Percentiles rank a stretch among this genome's conserved stretches.
Conservation (phyloP, 53 echinoderm and acorn worm species). For the Crossaster papposus region DNA sequence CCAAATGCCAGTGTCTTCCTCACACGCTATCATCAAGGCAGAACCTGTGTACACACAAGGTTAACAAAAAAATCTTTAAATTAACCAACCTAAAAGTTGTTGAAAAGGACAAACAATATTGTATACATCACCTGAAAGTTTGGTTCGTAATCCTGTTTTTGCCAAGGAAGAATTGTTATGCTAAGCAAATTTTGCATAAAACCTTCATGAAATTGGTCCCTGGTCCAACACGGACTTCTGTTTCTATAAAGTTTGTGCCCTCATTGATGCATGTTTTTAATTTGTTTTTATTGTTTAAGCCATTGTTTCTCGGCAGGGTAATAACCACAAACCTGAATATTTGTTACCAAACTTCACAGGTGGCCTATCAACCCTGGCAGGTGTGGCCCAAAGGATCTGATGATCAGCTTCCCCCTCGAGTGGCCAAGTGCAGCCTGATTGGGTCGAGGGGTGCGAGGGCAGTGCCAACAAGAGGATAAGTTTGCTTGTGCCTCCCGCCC, state of each 20-base stretch:
- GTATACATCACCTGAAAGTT: too few relatives aligned
- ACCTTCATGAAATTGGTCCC: too few relatives aligned
- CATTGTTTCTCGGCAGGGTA: constrained; percentile 9
- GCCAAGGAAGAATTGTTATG: too few relatives aligned
- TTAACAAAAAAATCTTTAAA: not conserved
- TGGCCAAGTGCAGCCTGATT: constrained; percentile 20
- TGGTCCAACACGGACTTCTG: too few relatives aligned
- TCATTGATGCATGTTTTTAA: not conserved
- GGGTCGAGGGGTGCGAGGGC: constrained; percentile 39
- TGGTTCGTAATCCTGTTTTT: too few relatives aligned
- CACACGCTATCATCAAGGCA: constrained; percentile 36
- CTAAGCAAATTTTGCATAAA: too few relatives aligned
- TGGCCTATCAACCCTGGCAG: constrained; percentile 14
- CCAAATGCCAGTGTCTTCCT: constrained; percentile 53
- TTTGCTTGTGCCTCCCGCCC: too few relatives aligned
- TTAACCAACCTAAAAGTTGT: not conserved
- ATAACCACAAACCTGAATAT: constrained; percentile 17
- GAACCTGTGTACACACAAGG: constrained; percentile 37
- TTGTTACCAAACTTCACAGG: constrained; percentile 38
- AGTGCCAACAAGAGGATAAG: constrained; percentile 5
- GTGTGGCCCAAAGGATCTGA: constrained; percentile 12
- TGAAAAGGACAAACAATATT: too few relatives aligned
- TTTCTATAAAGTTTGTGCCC: too few relatives aligned
- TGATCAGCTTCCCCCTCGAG: constrained; percentile 22
- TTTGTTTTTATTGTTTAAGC: not conserved